Evolutionary conservation across 2,888 invertebrate genomes (phyloP).

Genomic region (Suillia variegata): DNA sequence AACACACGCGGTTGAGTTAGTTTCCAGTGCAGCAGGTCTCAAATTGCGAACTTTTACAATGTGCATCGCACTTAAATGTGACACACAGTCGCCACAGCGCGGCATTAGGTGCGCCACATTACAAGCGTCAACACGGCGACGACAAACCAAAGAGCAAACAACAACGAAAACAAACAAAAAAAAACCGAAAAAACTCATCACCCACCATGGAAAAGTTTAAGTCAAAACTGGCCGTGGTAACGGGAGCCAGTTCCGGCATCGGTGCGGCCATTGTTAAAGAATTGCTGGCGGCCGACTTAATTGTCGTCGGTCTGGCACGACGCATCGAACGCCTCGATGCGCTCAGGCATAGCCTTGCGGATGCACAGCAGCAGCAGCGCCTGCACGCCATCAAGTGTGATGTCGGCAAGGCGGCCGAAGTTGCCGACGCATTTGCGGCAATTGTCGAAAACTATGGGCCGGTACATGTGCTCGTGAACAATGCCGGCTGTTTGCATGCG

Average conservation of each 20-base stretch:
- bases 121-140: background rate
- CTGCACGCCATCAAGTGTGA: slow-evolving; percentile 50
- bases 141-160: no score
- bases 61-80: background rate
- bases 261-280: slow-evolving; percentile 61
- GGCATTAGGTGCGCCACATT: background rate
- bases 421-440: slow-evolving; percentile 62
- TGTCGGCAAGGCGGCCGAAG: slow-evolving; percentile 63
- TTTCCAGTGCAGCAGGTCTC: background rate
- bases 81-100: background rate
- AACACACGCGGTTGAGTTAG: background rate
- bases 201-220: slow-evolving; percentile 63
- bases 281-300: slow-evolving; percentile 62
- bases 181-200: background rate
- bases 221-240: slow-evolving; percentile 65
- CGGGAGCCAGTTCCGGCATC: slow-evolving; percentile 68
- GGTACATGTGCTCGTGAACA: slow-evolving; percentile 66
- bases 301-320: slow-evolving; percentile 64
- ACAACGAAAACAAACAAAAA: no score
- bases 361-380: slow-evolving; percentile 22
- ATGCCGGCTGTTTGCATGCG: slow-evolving; percentile 62
- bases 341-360: slow-evolving; percentile 23
- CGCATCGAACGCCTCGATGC: slow-evolving; percentile 52
- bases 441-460: slow-evolving; percentile 63
- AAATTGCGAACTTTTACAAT: no score